Evolutionary conservation across 2,797 vertebrate genomes (phyloP).

Genomic region (Harpagifer antarcticus): DNA sequence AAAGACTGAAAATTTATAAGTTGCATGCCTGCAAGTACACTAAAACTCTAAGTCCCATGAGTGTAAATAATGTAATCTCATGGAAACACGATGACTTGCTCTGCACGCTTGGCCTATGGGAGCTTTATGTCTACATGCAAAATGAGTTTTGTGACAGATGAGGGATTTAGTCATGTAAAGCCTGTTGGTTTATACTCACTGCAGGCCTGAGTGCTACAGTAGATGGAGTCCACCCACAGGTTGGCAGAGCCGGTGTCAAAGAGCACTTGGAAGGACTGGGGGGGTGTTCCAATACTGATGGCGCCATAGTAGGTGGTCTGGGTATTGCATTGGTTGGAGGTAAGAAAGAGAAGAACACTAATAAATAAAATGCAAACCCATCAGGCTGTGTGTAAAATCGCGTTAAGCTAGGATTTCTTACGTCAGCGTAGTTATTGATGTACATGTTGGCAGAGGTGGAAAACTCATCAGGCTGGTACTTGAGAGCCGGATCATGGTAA

Average conservation of each 20-base stretch:
- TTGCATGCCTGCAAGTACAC: constrained; percentile 11
- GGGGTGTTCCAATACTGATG: constrained; percentile 75
- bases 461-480: constrained; percentile 64
- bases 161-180: constrained; percentile 2
- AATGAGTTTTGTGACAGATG: constrained; percentile 17
- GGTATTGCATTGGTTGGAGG: constrained; percentile 4
- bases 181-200: constrained; percentile 76
- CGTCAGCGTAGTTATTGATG: constrained; percentile 84
- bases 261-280: constrained; percentile 77
- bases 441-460: constrained; percentile 68
- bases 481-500: constrained; percentile 74
- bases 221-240: constrained; percentile 79
- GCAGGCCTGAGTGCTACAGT: constrained; percentile 83
- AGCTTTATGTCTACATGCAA: constrained; percentile 16
- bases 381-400: neutral
- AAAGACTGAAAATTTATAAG: constrained; percentile 13
- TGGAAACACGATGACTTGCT: no score
- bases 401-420: constrained; percentile 61
- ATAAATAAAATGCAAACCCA: neutral
- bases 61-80: neutral
- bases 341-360: neutral
- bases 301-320: constrained; percentile 77
- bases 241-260: constrained; percentile 81
- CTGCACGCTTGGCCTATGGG: constrained; percentile 2
- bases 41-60: constrained; percentile 22